Conservation (phyloP, 1,140 invertebrate species). For the Drosophila santomea region DNA sequence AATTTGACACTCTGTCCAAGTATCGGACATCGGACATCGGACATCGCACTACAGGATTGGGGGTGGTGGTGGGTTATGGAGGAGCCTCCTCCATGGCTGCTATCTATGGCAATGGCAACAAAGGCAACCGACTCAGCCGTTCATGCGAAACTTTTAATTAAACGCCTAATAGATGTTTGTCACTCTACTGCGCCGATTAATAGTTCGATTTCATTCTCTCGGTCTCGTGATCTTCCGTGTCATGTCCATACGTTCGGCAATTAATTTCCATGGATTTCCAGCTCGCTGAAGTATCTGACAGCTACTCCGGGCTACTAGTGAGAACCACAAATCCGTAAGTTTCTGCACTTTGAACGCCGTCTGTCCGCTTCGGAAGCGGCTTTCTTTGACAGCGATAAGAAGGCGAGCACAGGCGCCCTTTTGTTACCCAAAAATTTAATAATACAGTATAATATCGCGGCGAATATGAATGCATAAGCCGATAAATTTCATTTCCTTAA, state of each 20-base stretch:
- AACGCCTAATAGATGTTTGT: slow-evolving; percentile 80
- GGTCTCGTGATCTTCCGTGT: slow-evolving; percentile 68
- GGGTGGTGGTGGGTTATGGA: neutral
- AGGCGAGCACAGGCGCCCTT: slow-evolving; percentile 38
- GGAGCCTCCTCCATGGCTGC: slow-evolving; percentile 29
- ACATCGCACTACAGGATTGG: slow-evolving; percentile 11
- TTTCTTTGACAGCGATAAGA: slow-evolving; percentile 64
- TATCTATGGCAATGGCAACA: slow-evolving; percentile 52
- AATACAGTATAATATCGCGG: slow-evolving; percentile 23
- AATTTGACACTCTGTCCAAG: slow-evolving; percentile 74
- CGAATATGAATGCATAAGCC: slow-evolving; percentile 39
- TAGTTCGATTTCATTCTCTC: slow-evolving; percentile 53
- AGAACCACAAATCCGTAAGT: slow-evolving; percentile 38
- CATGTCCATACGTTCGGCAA: slow-evolving; percentile 69
- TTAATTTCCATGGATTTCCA: slow-evolving; percentile 51
- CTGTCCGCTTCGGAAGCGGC: slow-evolving; percentile 13
- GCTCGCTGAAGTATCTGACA: slow-evolving; percentile 12
- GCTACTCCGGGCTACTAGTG: neutral
- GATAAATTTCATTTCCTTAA: slow-evolving; percentile 73
- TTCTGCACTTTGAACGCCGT: slow-evolving; percentile 69
- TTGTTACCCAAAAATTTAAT: slow-evolving; percentile 31
- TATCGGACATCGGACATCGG: slow-evolving; percentile 44
- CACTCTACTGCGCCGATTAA: slow-evolving; percentile 68
- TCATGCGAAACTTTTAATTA: slow-evolving; percentile 81
- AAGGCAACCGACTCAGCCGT: slow-evolving; percentile 13